Evolutionary conservation across 2,113 vertebrate species (phyloP).

Genomic region (Brachyistius frenatus): DNA sequence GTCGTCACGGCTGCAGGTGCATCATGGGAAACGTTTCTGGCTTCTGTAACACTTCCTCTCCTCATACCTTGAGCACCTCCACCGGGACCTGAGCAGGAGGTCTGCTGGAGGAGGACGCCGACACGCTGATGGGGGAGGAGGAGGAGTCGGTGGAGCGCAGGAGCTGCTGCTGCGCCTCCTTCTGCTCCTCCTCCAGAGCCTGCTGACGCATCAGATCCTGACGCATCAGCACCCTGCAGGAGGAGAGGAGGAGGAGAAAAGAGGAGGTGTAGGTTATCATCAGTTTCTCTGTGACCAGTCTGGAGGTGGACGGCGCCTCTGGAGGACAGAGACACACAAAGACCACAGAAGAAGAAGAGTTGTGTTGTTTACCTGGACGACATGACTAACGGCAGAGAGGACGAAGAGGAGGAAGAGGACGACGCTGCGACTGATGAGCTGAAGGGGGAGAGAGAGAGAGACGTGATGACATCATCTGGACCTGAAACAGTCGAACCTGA

Average conservation of each 20-base stretch:
- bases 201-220: slow-evolving; percentile 93
- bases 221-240: slow-evolving; percentile 85
- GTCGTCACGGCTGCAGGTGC: no score
- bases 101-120: slow-evolving; percentile 70
- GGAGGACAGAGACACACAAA: not conserved
- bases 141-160: slow-evolving; percentile 66
- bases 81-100: slow-evolving; percentile 89
- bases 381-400: slow-evolving; percentile 61
- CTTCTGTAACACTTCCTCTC: not conserved
- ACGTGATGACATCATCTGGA: slow-evolving; percentile 7
- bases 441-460: not conserved
- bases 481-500: not conserved
- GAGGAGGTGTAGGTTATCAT: no score
- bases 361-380: slow-evolving; percentile 56
- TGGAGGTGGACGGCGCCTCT: not conserved
- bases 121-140: slow-evolving; percentile 81
- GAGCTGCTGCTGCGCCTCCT: slow-evolving; percentile 82
- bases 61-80: slow-evolving; percentile 90
- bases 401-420: slow-evolving; percentile 48
- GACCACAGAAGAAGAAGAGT: not conserved
- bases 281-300: no score
- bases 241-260: not conserved
- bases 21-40: no score
- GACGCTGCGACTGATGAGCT: slow-evolving; percentile 18
- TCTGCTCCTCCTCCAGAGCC: slow-evolving; percentile 88